These are phyloP conservation scores for Conus canariensis DNA, from an alignment of 2,888 invertebrate species.

Conservation along the genomic window DNA sequence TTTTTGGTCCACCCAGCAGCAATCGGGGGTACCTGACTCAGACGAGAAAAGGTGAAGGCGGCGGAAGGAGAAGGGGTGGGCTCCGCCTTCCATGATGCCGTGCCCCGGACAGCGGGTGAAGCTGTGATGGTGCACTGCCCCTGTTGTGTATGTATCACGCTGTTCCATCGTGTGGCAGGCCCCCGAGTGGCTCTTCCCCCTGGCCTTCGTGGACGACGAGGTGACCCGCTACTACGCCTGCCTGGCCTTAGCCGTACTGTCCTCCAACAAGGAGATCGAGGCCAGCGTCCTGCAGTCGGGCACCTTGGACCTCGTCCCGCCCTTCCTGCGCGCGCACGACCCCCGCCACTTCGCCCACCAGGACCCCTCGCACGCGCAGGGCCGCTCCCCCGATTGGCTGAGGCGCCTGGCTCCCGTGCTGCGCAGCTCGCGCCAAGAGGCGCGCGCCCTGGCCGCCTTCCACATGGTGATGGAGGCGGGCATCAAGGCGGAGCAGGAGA, in stretches of 20 bases:
- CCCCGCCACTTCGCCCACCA: constrained; percentile 93
- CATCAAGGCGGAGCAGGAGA: constrained; percentile 87
- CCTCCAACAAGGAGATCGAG: constrained; percentile 98
- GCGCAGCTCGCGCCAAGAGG: constrained; percentile 96
- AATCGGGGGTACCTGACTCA: too few species aligned
- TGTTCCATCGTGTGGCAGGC: constrained; percentile 56
- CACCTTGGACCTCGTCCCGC: constrained; percentile 96
- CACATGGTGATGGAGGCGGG: constrained; percentile 99
- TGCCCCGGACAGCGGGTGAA: too few species aligned
- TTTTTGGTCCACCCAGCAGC: too few species aligned
- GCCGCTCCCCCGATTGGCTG: constrained; percentile 97
- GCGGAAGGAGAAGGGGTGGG: too few species aligned
- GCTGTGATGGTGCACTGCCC: too few species aligned
- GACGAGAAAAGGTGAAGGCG: too few species aligned
- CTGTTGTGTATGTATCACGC: too few species aligned
- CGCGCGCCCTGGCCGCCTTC: constrained; percentile 96
- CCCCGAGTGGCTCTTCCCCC: constrained; percentile 94
- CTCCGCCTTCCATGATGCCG: too few species aligned
- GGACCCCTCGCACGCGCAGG: constrained; percentile 91
- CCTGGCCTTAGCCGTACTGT: constrained; percentile 95
- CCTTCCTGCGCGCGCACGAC: constrained; percentile 92
- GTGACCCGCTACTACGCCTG: constrained; percentile 93
- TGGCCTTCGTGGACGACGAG: constrained; percentile 97
- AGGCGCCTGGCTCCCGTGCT: constrained; percentile 92
- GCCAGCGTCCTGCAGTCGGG: constrained; percentile 96